Evolutionary conservation across 2,113 vertebrate species (phyloP).

Genomic region (Corynorhinus townsendii): DNA sequence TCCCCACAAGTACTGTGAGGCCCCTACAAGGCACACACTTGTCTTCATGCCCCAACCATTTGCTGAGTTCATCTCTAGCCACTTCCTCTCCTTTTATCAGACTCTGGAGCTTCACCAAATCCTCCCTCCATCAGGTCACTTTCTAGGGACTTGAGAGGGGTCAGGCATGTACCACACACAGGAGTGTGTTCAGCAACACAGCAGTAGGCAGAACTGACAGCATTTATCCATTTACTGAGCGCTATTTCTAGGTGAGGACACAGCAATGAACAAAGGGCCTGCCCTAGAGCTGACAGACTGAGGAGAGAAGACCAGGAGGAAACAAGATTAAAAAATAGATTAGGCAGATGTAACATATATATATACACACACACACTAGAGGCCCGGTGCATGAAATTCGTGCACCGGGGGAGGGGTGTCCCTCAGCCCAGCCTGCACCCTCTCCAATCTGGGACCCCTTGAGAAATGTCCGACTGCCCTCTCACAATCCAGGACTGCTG

Average conservation of each 20-base stretch:
- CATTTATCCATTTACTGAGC: no score
- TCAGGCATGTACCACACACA: not conserved
- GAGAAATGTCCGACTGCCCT: no score
- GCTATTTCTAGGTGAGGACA: not conserved
- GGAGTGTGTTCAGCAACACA: not conserved
- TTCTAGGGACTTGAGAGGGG: not conserved
- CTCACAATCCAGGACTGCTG: no score
- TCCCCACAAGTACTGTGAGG: rapidly evolving
- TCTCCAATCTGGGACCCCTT: no score
- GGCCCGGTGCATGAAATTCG: no score
- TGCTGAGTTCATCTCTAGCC: not conserved
- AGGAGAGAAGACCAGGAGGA: no score
- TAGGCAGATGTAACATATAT: no score
- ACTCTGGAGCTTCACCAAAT: not conserved
- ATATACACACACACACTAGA: no score
- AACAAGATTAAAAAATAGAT: not conserved
- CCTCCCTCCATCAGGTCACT: not conserved
- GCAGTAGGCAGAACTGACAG: not conserved
- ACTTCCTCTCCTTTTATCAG: not conserved
- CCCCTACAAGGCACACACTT: not conserved
- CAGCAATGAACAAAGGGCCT: not conserved
- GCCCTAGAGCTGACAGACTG: not conserved
- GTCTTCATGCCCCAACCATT: not conserved
- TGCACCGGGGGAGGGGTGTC: no score
- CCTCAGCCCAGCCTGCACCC: no score